Evolutionary conservation across 2,888 invertebrate genomes (phyloP).

Genomic region (Pegoplata infirma): DNA sequence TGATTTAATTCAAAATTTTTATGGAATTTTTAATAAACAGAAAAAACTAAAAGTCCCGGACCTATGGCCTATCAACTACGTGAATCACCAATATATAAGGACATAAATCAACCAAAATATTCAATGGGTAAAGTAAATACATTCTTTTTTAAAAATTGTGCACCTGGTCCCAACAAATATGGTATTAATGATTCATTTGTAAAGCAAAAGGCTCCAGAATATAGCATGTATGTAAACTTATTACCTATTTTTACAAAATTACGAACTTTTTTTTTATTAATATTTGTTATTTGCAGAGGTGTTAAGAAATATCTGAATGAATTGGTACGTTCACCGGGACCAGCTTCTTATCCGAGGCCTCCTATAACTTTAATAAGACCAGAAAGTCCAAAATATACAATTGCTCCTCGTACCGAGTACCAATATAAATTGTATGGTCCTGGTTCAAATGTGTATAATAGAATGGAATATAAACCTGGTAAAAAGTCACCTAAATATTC

Average conservation of each 20-base stretch:
- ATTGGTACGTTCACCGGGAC: constrained; percentile 72
- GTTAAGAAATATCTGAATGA: constrained; percentile 43
- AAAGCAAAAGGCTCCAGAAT: constrained; percentile 63
- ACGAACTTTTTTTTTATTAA: too few relatives aligned
- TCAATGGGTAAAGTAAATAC: constrained; percentile 75
- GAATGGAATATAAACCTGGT: constrained; percentile 73
- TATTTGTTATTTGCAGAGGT: constrained; percentile 60
- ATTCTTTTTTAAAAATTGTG: constrained; percentile 44
- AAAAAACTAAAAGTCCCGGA: constrained; percentile 67
- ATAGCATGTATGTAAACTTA: constrained; percentile 66
- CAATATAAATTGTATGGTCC: constrained; percentile 67
- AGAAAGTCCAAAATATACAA: constrained; percentile 71
- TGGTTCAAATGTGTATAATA: constrained; percentile 73
- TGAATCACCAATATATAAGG: constrained; percentile 67
- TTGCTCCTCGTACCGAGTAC: constrained; percentile 65
- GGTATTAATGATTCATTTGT: constrained; percentile 52
- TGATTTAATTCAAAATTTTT: not conserved
- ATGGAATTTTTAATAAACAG: constrained; percentile 22
- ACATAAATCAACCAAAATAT: constrained; percentile 68
- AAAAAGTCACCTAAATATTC: constrained; percentile 70
- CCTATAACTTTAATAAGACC: constrained; percentile 67
- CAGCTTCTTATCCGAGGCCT: constrained; percentile 72
- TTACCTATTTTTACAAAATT: not conserved
- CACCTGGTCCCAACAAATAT: constrained; percentile 67
- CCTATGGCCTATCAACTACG: constrained; percentile 73